Evolutionary conservation across 2,113 vertebrate species (phyloP).

Genomic region (Anseranas semipalmata): DNA sequence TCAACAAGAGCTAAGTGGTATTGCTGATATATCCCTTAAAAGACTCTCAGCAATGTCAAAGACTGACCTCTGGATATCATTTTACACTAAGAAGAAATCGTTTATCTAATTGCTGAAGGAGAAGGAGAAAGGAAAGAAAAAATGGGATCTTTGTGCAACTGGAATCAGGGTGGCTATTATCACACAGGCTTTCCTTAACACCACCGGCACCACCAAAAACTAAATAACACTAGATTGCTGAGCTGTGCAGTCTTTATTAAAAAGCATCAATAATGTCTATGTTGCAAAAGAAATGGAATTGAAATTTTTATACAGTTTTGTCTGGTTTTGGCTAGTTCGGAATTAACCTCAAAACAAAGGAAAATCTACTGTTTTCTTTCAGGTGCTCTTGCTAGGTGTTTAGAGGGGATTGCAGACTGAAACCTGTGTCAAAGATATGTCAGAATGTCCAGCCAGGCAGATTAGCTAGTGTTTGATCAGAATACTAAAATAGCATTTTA

Average conservation of each 20-base stretch:
- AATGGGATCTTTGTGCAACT: neutral
- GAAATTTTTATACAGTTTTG: neutral
- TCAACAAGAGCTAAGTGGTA: constrained; percentile 48
- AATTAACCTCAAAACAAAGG: neutral
- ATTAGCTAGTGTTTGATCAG: constrained; percentile 13
- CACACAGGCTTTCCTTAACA: neutral
- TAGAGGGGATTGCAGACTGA: neutral
- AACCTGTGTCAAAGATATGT: neutral
- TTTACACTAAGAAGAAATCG: constrained; percentile 14
- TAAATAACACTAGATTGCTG: neutral
- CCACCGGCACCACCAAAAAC: neutral
- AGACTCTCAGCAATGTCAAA: constrained; percentile 23
- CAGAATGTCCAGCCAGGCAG: neutral
- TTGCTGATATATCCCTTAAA: neutral
- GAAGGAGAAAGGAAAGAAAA: neutral
- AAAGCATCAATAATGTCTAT: neutral
- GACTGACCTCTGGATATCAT: constrained; percentile 44
- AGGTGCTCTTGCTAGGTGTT: neutral
- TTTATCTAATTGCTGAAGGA: neutral
- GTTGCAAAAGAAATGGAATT: neutral
- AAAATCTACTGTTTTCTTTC: neutral
- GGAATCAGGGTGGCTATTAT: neutral
- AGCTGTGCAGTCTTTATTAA: neutral
- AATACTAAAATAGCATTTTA: constrained; percentile 50
- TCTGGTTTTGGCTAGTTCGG: neutral